Percentiles rank a stretch among this genome's conserved stretches.
These are phyloP conservation scores for Ametastegia equiseti DNA, from an alignment of 2,888 invertebrate species.

Conservation along the genomic window DNA sequence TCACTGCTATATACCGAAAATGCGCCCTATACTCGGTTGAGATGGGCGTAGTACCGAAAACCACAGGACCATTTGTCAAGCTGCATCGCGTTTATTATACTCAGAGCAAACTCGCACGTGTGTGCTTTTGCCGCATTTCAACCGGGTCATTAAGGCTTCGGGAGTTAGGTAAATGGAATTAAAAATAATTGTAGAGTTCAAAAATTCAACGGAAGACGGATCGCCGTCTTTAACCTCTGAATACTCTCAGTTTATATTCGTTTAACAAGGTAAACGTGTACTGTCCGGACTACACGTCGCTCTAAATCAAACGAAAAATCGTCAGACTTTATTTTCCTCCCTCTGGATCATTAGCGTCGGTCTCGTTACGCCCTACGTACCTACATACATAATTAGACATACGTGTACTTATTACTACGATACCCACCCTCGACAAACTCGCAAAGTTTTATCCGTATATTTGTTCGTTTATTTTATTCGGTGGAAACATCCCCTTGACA, in stretches of 20 bases:
- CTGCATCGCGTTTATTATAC: slow-evolving; percentile 37
- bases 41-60: slow-evolving; percentile 36
- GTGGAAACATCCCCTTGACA: background rate
- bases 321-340: background rate
- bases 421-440: background rate
- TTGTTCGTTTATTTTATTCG: background rate
- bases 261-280: background rate
- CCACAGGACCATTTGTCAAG: slow-evolving; percentile 29
- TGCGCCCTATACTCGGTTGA: background rate
- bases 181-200: slow-evolving; percentile 7
- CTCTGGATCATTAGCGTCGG: background rate
- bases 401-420: background rate
- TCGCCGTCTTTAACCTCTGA: background rate
- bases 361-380: too few relatives aligned
- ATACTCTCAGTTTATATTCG: background rate
- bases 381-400: too few relatives aligned
- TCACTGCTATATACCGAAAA: slow-evolving; percentile 32
- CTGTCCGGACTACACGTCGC: background rate
- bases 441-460: background rate
- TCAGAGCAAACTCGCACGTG: background rate
- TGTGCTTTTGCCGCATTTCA: slow-evolving; percentile 31
- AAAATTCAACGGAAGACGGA: slow-evolving; percentile 17
- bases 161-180: background rate
- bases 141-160: slow-evolving; percentile 33
- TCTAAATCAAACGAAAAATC: background rate